Percentiles rank a stretch among this genome's conserved stretches.
Conservation (phyloP, 2,797 vertebrate species). For the Naso thynnoides region DNA sequence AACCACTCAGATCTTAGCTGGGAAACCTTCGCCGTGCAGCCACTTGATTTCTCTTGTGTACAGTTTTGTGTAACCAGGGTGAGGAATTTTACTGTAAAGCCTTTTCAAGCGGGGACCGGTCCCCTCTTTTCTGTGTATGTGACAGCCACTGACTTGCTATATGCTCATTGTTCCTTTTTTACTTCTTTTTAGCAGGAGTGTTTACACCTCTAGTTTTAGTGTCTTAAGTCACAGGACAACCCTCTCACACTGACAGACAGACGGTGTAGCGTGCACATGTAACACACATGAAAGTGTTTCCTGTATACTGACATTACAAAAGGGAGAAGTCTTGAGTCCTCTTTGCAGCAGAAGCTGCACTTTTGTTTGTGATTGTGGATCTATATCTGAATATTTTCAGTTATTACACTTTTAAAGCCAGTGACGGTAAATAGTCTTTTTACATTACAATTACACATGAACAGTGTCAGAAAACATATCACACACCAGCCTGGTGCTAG, state of each 20-base stretch:
- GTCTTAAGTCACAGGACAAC: conserved; percentile 35
- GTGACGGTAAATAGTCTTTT: not conserved
- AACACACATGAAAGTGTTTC: not conserved
- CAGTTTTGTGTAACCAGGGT: conserved; percentile 33
- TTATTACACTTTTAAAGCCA: not conserved
- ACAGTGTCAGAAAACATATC: not conserved
- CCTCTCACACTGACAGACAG: not conserved
- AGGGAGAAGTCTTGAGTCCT: not conserved
- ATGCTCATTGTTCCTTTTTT: conserved; percentile 22
- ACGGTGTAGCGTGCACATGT: not conserved
- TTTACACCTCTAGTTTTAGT: conserved; percentile 30
- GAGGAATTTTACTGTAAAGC: conserved; percentile 21
- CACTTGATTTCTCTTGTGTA: conserved; percentile 34
- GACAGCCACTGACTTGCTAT: conserved; percentile 2
- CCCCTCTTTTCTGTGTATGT: not conserved
- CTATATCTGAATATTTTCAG: not conserved
- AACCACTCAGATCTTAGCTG: conserved; percentile 28
- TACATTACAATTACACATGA: not conserved
- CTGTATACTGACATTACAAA: not conserved
- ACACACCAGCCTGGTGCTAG: not conserved
- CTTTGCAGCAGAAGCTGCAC: conserved; percentile 12
- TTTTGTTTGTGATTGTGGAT: not conserved
- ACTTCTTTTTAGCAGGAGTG: conserved; percentile 21
- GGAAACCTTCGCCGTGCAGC: not conserved
- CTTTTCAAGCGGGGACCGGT: conserved; percentile 7